Base-by-base conservation (phyloP, 2,113 vertebrate genomes). In the Eublepharis macularius region DNA sequence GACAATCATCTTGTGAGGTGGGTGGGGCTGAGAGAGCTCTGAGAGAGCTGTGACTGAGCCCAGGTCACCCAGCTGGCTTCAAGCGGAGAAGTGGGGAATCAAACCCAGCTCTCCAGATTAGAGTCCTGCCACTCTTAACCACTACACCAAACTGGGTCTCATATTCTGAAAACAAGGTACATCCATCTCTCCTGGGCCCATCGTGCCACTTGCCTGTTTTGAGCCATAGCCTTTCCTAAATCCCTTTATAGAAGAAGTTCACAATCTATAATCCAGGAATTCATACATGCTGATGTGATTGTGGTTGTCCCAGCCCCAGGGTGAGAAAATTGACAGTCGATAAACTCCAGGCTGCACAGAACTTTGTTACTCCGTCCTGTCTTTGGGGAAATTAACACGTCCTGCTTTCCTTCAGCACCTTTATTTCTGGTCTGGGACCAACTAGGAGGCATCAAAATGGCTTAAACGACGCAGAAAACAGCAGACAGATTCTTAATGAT, bases 301-400 rank as follows among this genome's bases (percentile, higher is more conserved):
- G 54, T 88, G 92, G 12, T 80, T 88, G 85, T 87, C 82, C 36
- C 84, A 87, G 85, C 69, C 72, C 84, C 90, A 86, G 84, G 85
- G 87, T 89, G 88, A 87, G 85, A 69, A 92, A 88, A 90, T 13
- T 78, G 90, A 13, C 78, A 70, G 82, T 0, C 26, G 80, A 86
- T 83, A 83, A 39, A 5, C 19, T 47, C 87, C 79, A 77, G 79
- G 88, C 82, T 74, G 60, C 86, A 69, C 74, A 92, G 88, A 86
- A 93, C 93, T 94, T 94, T 90, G 94, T 94, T 91, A 87, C 82
- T 81, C 79, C 80, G 88, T 81, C 91, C 91, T 92, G 89, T 79
- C 81, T 84, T 93, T 91, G 88, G 90, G 87, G 89, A 89, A 89
- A 93, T 86, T 81, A 86, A 88, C 76, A 17, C n/a, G 81, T 89